phyloP scores from a whole-genome alignment of 1,140 invertebrate genomes.

The Drosophila murphyi region DNA sequence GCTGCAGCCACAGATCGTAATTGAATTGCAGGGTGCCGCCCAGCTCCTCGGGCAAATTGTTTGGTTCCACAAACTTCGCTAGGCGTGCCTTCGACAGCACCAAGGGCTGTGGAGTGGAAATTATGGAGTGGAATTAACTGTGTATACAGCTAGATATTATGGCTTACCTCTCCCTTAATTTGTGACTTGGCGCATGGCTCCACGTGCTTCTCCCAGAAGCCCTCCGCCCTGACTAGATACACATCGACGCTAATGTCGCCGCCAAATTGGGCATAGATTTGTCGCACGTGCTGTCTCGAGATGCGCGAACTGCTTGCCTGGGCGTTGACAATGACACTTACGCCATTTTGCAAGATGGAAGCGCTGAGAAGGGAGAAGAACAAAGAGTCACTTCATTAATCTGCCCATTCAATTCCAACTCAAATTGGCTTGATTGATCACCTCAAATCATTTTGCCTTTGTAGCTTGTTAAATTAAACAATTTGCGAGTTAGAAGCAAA shows the following conservation, averaged over 20 bases:
- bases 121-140: background rate
- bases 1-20: conserved; percentile 93
- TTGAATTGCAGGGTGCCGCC: conserved; percentile 92
- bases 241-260: conserved; percentile 86
- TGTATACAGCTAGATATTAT: too few species aligned
- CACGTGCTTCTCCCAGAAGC: conserved; percentile 91
- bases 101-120: conserved; percentile 85
- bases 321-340: conserved; percentile 88
- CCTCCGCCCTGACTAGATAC: conserved; percentile 88
- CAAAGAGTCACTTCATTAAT: conserved; percentile 48
- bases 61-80: conserved; percentile 89
- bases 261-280: conserved; percentile 85
- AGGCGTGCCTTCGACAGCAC: conserved; percentile 89
- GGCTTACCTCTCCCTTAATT: conserved; percentile 87
- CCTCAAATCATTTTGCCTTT: conserved; percentile 34
- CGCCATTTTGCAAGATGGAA: conserved; percentile 84
- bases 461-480: conserved; percentile 51
- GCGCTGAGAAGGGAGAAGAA: conserved; percentile 47
- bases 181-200: conserved; percentile 89
- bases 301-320: conserved; percentile 87
- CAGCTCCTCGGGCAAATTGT: conserved; percentile 92
- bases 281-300: conserved; percentile 87
- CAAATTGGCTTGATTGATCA: conserved; percentile 60
- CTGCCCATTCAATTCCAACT: conserved; percentile 25
- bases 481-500: conserved; percentile 28